Evolutionary conservation across 2,888 invertebrate genomes (phyloP), one percentile per base, ranked within the genome.

Genomic region (Lochmaea crataegi): DNA sequence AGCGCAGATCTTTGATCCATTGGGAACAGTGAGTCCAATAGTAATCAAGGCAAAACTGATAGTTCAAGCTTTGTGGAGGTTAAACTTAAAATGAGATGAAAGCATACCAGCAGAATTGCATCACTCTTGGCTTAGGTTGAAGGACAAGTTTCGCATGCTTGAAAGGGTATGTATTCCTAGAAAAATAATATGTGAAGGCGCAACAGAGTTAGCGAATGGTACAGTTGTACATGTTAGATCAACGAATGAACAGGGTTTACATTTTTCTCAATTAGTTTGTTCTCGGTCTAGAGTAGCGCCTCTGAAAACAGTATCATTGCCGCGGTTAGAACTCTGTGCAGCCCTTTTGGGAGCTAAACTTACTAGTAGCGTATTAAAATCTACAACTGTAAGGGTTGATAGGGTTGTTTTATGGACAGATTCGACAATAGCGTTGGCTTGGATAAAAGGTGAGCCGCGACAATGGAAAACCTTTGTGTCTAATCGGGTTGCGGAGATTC

Each of bases 231-330:
- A 57, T 22, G 26, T 57, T 22, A 57, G 18, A 57, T 26, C 26
- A 57, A 57, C 57, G 10, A n/a, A 53, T 53, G 53, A 1, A n/a
- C 53, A n/a, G 14, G 53, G 53, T 53, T n/a, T 53, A n/a, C 53
- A 53, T 53, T n/a, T n/a, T 53, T 12, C n/a, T n/a, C 12, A 38
- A 11, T 67, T 75, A 63, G 38, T 73, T 16, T 71, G 75, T 58
- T 69, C 73, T n/a, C 65, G 63, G 63, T 57, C 63, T 41, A 73
- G 58, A 16, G 73, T 75, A 2, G 75, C 75, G 10, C 75, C 75
- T 10, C n/a, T 75, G 12, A 73, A 75, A 57, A 64, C 48, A 11
- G 22, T 75, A 18, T 57, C 48, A 22, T 42, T 72, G 12, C 73
- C 73, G 56, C 56, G 73, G 58, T 53, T 73, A 6, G 73, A 73